phyloP scores from a whole-genome alignment of 2,888 invertebrate genomes.

The Trichopoda pennipes region DNA sequence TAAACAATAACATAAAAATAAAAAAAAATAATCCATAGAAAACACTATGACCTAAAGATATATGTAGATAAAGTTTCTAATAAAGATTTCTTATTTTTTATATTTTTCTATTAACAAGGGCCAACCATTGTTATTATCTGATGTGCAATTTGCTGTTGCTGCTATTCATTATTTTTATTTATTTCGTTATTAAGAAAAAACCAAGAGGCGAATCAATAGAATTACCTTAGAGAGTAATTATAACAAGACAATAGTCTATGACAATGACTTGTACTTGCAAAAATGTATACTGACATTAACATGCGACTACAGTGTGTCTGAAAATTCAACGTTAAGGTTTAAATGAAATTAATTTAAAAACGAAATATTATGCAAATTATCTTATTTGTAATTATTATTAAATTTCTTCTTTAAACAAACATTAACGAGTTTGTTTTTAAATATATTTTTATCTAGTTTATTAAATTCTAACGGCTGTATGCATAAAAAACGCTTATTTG shows the following conservation, averaged over 20 bases:
- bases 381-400: too few species aligned
- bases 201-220: constrained; percentile 59
- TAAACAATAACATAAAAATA: constrained; percentile 10
- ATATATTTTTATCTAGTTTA: too few species aligned
- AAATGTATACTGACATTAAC: constrained; percentile 12
- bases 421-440: too few species aligned
- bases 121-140: constrained; percentile 36
- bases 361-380: too few species aligned
- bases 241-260: constrained; percentile 48
- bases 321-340: neutral
- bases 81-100: neutral
- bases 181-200: constrained; percentile 36
- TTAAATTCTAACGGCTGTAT: too few species aligned
- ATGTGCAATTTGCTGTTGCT: constrained; percentile 27
- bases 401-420: too few species aligned
- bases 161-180: constrained; percentile 10
- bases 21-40: constrained; percentile 1
- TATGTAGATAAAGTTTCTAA: constrained; percentile 12
- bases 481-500: too few species aligned
- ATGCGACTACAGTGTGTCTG: constrained; percentile 31
- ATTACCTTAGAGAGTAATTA: constrained; percentile 64
- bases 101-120: constrained; percentile 2
- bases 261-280: constrained; percentile 49
- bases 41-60: constrained; percentile 13
- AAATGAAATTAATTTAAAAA: too few species aligned